These are phyloP conservation scores for Listrodromus nycthemerus DNA, from an alignment of 2,888 invertebrate species.

Conservation along the genomic window DNA sequence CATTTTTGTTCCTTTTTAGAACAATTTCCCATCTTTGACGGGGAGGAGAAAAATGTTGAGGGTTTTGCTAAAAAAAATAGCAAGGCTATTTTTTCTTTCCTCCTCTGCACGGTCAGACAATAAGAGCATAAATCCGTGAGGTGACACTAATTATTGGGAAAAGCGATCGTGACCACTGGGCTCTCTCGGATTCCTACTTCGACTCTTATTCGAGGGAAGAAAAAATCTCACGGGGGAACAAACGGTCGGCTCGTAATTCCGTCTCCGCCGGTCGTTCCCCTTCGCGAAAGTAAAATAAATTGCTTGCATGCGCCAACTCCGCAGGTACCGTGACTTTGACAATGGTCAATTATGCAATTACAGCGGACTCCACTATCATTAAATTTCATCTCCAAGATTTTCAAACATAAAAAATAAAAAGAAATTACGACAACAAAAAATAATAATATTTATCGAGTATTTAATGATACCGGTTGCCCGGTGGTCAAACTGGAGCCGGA, in stretches of 20 bases:
- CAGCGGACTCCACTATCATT: not conserved
- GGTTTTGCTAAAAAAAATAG: too few species aligned
- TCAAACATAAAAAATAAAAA: not conserved
- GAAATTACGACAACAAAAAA: not conserved
- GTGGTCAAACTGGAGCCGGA: not conserved
- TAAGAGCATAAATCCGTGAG: conserved; percentile 4
- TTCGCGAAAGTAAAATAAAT: conserved; percentile 65
- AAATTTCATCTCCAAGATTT: not conserved
- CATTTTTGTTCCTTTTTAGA: too few species aligned
- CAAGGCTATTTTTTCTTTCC: not conserved
- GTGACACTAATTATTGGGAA: conserved; percentile 26
- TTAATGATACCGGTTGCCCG: not conserved
- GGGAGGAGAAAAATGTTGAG: too few species aligned
- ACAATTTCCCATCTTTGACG: too few species aligned
- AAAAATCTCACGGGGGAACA: conserved; percentile 63
- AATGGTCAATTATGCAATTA: conserved; percentile 41
- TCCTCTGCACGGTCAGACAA: not conserved
- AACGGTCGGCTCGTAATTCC: conserved; percentile 34
- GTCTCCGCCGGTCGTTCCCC: conserved; percentile 55
- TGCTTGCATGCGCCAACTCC: conserved; percentile 14
- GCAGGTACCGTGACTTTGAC: conserved; percentile 13
- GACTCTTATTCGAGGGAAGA: conserved; percentile 64
- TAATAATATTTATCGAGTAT: not conserved
- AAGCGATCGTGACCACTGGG: conserved; percentile 8
- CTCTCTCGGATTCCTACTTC: conserved; percentile 60